Conservation (phyloP, 1,140 invertebrate species). For the Drosophila lowei region DNA sequence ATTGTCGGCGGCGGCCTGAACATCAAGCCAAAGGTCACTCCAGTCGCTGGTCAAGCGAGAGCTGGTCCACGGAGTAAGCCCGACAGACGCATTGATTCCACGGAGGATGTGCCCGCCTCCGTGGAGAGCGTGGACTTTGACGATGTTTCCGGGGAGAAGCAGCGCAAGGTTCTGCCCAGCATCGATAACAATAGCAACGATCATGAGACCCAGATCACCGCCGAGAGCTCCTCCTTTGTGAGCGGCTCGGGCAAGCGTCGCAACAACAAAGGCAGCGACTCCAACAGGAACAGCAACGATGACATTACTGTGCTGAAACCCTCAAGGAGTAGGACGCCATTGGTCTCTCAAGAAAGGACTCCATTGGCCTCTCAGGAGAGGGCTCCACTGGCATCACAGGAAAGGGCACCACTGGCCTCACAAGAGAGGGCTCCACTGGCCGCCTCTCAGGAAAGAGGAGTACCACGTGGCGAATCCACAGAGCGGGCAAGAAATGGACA, state of each 20-base stretch:
- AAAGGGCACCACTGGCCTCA: slow-evolving; percentile 12
- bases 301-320: slow-evolving; percentile 50
- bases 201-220: slow-evolving; percentile 88
- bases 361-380: too few relatives aligned
- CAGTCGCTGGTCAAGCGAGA: slow-evolving; percentile 51
- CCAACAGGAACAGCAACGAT: slow-evolving; percentile 44
- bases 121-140: slow-evolving; percentile 78
- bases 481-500: slow-evolving; percentile 63
- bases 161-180: slow-evolving; percentile 66
- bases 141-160: slow-evolving; percentile 77
- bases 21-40: slow-evolving; percentile 68
- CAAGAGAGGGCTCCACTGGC: slow-evolving; percentile 28
- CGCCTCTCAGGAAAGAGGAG: not conserved
- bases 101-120: slow-evolving; percentile 66
- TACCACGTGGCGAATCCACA: slow-evolving; percentile 37
- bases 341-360: slow-evolving; percentile 46
- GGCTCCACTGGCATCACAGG: slow-evolving; percentile 37
- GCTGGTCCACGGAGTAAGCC: slow-evolving; percentile 46
- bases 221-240: slow-evolving; percentile 89
- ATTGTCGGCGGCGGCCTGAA: slow-evolving; percentile 76
- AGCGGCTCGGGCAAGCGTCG: slow-evolving; percentile 83
- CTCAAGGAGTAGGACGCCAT: slow-evolving; percentile 28
- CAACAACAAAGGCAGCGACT: slow-evolving; percentile 70
- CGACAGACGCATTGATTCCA: slow-evolving; percentile 79
- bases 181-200: slow-evolving; percentile 76